Evolutionary conservation across 1,140 invertebrate species (phyloP).

Genomic region (Polypedilum pembai): DNA sequence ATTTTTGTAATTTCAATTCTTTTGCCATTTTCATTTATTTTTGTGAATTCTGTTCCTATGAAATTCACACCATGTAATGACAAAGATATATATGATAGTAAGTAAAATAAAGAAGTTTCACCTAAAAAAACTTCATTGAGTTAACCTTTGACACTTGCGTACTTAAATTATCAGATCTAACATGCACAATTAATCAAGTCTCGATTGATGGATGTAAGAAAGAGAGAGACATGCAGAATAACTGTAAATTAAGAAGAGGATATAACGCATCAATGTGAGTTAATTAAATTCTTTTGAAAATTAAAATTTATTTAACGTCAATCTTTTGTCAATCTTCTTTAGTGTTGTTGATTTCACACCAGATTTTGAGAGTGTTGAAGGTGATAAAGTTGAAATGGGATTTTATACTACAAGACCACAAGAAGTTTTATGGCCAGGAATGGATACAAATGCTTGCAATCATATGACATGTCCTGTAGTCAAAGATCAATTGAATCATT

Average conservation of each 20-base stretch:
- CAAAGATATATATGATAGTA: not conserved
- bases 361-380: not conserved
- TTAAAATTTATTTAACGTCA: too few species aligned
- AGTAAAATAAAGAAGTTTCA: not conserved
- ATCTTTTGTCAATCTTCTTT: too few species aligned
- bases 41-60: not conserved
- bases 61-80: not conserved
- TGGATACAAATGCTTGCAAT: slow-evolving; percentile 48
- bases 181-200: not conserved
- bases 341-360: not conserved
- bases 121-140: not conserved
- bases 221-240: not conserved
- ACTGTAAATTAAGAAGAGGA: not conserved
- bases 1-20: not conserved
- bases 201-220: not conserved
- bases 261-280: not conserved
- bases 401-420: slow-evolving; percentile 36
- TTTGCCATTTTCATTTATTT: not conserved
- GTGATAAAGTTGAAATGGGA: not conserved
- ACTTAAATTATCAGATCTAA: not conserved
- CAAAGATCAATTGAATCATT: slow-evolving; percentile 42
- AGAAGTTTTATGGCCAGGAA: slow-evolving; percentile 48
- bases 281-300: too few species aligned
- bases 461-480: slow-evolving; percentile 46
- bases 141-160: not conserved